Evolutionary conservation across 2,888 invertebrate species (phyloP).

Genomic region (Pheosia gnoma): DNA sequence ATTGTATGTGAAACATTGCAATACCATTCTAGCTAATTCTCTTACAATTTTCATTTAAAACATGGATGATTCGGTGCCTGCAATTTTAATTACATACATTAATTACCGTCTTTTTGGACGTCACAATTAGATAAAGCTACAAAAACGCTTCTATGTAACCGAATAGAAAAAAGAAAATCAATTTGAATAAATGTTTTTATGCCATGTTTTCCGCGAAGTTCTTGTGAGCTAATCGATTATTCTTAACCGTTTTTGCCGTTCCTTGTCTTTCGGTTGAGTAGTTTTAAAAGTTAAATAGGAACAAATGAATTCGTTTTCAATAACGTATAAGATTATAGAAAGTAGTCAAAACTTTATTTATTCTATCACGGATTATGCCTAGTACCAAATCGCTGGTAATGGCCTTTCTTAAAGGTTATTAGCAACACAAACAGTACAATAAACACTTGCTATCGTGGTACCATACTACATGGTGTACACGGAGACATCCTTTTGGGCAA

Average conservation of each 20-base stretch:
- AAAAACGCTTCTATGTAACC: not conserved
- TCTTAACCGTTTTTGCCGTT: slow-evolving; percentile 11
- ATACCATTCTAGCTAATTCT: slow-evolving; percentile 25
- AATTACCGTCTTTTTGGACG: slow-evolving; percentile 35
- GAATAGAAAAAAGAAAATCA: slow-evolving; percentile 16
- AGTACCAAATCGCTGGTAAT: no score
- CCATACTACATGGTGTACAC: no score
- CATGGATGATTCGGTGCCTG: slow-evolving; percentile 36
- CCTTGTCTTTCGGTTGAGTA: not conserved
- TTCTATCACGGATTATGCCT: no score
- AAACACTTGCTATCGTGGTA: no score
- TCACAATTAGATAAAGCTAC: slow-evolving; percentile 30
- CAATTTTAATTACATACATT: slow-evolving; percentile 39
- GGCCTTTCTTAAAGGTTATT: no score
- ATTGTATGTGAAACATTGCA: slow-evolving; percentile 22
- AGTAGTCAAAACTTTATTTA: no score
- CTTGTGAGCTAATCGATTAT: slow-evolving; percentile 14
- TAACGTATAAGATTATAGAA: not conserved
- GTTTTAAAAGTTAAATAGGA: slow-evolving; percentile 7
- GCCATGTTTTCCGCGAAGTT: slow-evolving; percentile 22
- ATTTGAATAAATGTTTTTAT: slow-evolving; percentile 7
- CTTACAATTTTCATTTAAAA: slow-evolving; percentile 39
- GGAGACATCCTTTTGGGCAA: no score
- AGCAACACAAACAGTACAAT: no score
- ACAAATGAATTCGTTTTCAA: not conserved